phyloP scores from a whole-genome alignment of 2,888 invertebrate species.

The Zonitis immaculata region DNA sequence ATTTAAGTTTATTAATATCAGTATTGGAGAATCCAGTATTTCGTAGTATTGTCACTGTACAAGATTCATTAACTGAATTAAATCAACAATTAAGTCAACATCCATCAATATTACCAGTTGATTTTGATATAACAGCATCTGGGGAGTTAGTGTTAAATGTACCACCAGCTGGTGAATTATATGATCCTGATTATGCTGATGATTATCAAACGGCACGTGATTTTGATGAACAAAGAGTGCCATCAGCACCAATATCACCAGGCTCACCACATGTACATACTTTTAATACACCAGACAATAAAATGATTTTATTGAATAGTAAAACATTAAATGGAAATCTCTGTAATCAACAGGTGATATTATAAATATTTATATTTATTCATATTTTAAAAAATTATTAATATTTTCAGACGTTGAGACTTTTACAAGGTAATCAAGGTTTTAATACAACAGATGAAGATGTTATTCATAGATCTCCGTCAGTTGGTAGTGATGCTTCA shows the following conservation, averaged over 20 bases:
- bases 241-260: slow-evolving; percentile 69
- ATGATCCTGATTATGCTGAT: slow-evolving; percentile 53
- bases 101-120: slow-evolving; percentile 87
- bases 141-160: slow-evolving; percentile 63
- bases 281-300: slow-evolving; percentile 73
- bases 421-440: slow-evolving; percentile 70
- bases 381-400: not conserved
- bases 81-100: slow-evolving; percentile 84
- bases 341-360: slow-evolving; percentile 69
- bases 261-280: slow-evolving; percentile 66
- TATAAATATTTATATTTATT: slow-evolving; percentile 10
- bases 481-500: slow-evolving; percentile 63
- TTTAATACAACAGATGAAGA: slow-evolving; percentile 53
- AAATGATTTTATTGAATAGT: slow-evolving; percentile 79
- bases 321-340: slow-evolving; percentile 50
- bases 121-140: slow-evolving; percentile 86
- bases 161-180: slow-evolving; percentile 55
- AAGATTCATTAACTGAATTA: slow-evolving; percentile 85
- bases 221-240: slow-evolving; percentile 73
- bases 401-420: slow-evolving; percentile 56
- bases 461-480: slow-evolving; percentile 54
- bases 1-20: slow-evolving; percentile 76
- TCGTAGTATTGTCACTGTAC: slow-evolving; percentile 82
- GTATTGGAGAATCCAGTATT: slow-evolving; percentile 87
- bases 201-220: slow-evolving; percentile 52